Base-by-base conservation (phyloP, 2,113 vertebrate species). In the Otis tarda region DNA sequence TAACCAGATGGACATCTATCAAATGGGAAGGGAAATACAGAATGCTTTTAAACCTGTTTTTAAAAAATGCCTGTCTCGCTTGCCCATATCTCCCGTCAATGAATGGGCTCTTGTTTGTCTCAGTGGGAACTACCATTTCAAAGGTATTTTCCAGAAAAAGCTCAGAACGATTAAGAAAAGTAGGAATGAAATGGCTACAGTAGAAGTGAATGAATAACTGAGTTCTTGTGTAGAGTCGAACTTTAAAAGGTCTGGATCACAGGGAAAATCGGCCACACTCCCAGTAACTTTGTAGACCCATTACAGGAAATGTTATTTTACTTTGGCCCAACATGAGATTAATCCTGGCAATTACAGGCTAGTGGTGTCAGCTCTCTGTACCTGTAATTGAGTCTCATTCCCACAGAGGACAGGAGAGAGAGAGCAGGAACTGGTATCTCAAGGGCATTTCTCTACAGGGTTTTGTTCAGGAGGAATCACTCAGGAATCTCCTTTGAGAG, bases 11-110 rank as follows among this genome's bases (percentile, higher is more conserved):
- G 37, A 59, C 28, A n/a, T 37, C 28, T 47, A 28, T 59, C 43
- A 73, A 43, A 81, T 0, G 2, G 28, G 41, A 95, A 77, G 57
- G 31, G 63, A 83, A 88, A 76, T 9, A 78, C 0, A 0, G 28
- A 89, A 65, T n/a, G 13, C 25, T 45, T 85, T 92, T 57, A 77
- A 59, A 70, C 5, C 4, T 19, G 7, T 11, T 53, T 53, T 59
- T 25, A 9, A 77, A 89, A 89, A 86, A 31, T 37, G 6, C 2
- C 41, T 19, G 30, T 59, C 14, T 70, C 21, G 69, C 31, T 77
- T 78, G 43, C 47, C 22, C 2, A 0, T 69, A 21, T 74, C 81
- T 89, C 47, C 17, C 0, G 0, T 23, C 30, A 70, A 10, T 65
- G n/a, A 55, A 55, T 19, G 28, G n/a, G 15, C 12, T 71, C 35